Conservation (phyloP, 2,797 vertebrate species). For the Furcifer pardalis region DNA sequence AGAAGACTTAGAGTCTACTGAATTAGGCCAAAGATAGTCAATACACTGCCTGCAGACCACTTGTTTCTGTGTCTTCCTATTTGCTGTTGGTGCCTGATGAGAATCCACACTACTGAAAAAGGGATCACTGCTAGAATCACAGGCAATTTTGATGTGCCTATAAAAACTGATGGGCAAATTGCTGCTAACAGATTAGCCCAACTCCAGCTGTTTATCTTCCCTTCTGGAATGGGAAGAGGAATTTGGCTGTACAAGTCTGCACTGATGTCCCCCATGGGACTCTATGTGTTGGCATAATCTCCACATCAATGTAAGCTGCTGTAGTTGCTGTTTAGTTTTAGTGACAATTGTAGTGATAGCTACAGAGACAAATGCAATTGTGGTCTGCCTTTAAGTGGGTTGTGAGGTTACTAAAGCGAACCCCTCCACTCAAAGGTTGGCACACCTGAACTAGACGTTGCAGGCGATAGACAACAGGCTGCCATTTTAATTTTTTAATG, state of each 20-base stretch:
- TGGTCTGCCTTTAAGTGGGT: background rate
- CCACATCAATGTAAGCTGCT: background rate
- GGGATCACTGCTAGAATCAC: background rate
- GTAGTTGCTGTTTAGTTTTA: background rate
- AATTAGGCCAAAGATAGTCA: background rate
- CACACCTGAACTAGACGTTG: background rate
- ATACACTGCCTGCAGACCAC: background rate
- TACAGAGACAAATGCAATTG: background rate
- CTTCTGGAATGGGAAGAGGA: background rate
- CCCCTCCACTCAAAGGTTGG: background rate
- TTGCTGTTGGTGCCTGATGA: background rate
- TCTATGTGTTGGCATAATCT: too few relatives aligned
- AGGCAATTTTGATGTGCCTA: background rate
- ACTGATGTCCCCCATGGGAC: background rate
- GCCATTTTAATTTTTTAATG: too few relatives aligned
- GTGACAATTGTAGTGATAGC: background rate
- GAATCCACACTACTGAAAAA: background rate
- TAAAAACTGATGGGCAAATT: too few relatives aligned
- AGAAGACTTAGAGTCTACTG: background rate
- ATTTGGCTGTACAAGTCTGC: background rate
- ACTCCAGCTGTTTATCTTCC: background rate
- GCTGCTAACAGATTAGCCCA: background rate
- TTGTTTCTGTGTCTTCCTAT: background rate
- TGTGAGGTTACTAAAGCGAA: background rate
- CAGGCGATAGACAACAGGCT: background rate